These are phyloP conservation scores for Catharus ustulatus DNA, from an alignment of 2,797 vertebrate species.

Conservation along the genomic window DNA sequence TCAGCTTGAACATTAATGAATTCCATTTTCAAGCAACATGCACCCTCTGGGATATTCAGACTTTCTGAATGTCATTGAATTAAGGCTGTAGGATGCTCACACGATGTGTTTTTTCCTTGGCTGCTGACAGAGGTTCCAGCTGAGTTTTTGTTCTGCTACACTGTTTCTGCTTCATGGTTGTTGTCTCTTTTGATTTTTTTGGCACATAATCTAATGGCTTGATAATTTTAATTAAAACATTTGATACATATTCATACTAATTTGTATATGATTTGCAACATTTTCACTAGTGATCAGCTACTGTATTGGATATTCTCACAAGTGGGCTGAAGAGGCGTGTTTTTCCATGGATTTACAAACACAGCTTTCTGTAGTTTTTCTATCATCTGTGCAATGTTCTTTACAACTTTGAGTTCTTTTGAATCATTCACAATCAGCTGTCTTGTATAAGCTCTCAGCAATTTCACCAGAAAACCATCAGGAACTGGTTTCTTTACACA, in stretches of 20 bases:
- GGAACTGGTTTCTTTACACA: background rate
- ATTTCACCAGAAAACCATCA: background rate
- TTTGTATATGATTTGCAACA: constrained; percentile 30
- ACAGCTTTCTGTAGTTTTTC: background rate
- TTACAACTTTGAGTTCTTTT: background rate
- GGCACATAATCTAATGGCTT: constrained; percentile 35
- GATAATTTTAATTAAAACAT: constrained; percentile 65
- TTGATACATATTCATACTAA: constrained; percentile 60
- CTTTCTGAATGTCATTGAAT: constrained; percentile 51
- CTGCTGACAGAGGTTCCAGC: constrained; percentile 42
- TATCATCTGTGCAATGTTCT: background rate
- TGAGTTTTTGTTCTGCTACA: constrained; percentile 56
- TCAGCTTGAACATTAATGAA: constrained; percentile 61
- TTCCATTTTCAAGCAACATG: constrained; percentile 27
- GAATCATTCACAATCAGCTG: background rate
- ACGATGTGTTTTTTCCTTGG: constrained; percentile 1
- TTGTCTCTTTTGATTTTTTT: constrained; percentile 28
- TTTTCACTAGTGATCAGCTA: background rate
- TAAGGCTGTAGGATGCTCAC: constrained; percentile 24
- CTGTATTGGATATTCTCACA: background rate
- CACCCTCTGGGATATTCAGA: constrained; percentile 25
- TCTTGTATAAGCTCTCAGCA: background rate
- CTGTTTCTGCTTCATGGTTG: constrained; percentile 24
- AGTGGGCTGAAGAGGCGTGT: background rate
- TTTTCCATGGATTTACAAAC: background rate